phyloP scores from a whole-genome alignment of 2,888 invertebrate genomes.

The Deroplatys truncata region DNA sequence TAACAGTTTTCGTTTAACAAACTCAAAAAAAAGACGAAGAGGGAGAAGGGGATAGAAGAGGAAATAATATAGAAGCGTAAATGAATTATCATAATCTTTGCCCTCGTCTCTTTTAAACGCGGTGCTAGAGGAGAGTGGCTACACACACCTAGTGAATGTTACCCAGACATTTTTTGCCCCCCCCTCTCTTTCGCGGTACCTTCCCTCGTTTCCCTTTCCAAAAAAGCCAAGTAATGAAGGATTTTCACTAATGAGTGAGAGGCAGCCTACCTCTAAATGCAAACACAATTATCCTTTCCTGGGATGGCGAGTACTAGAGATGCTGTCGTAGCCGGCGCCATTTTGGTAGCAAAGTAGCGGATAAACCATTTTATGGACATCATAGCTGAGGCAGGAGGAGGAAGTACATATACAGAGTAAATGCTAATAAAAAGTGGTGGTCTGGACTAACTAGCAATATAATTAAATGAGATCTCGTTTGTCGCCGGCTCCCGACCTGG shows the following conservation, averaged over 20 bases:
- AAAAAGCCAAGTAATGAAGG: conserved; percentile 22
- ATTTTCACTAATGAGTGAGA: conserved; percentile 25
- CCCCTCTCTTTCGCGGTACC: background rate
- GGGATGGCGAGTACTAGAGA: background rate
- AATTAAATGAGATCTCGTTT: conserved; percentile 23
- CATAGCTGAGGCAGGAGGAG: conserved; percentile 15
- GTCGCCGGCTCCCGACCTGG: conserved; percentile 17
- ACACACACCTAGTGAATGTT: conserved; percentile 6
- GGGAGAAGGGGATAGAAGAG: background rate
- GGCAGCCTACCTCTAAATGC: conserved; percentile 22
- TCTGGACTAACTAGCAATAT: conserved; percentile 18
- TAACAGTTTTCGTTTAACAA: conserved; percentile 17
- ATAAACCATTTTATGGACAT: conserved; percentile 17
- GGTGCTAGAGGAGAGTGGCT: background rate
- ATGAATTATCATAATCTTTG: conserved; percentile 16
- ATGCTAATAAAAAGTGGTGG: conserved; percentile 17
- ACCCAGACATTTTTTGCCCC: conserved; percentile 9
- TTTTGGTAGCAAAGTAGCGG: background rate
- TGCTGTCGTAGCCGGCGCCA: background rate
- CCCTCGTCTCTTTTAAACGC: conserved; percentile 5
- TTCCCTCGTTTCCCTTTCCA: background rate
- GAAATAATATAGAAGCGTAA: conserved; percentile 17
- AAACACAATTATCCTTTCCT: conserved; percentile 21
- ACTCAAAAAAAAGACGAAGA: background rate
- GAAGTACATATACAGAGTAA: conserved; percentile 8